Evolutionary conservation across 2,888 invertebrate genomes (phyloP).

Genomic region (Callosobruchus maculatus): DNA sequence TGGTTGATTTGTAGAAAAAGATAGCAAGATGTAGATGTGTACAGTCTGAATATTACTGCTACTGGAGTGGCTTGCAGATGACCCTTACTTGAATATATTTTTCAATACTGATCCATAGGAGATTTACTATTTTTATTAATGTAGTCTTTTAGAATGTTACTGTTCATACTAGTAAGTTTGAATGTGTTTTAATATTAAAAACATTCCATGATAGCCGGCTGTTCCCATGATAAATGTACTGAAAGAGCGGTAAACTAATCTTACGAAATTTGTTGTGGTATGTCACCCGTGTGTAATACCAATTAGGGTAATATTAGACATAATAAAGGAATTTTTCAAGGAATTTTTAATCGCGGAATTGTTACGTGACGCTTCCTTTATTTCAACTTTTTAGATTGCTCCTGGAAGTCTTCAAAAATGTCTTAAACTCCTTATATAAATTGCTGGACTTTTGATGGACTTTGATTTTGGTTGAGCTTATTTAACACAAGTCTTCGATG

Average conservation of each 20-base stretch:
- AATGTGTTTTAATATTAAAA: constrained; percentile 1
- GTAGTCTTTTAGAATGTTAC: neutral
- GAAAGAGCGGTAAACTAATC: constrained; percentile 18
- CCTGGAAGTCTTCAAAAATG: neutral
- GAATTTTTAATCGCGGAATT: constrained; percentile 22
- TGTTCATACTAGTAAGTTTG: neutral
- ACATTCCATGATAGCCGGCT: constrained; percentile 23
- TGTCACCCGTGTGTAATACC: constrained; percentile 16
- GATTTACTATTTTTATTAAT: neutral
- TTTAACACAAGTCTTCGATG: too few relatives aligned
- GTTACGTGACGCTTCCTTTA: constrained; percentile 21
- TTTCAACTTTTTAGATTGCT: neutral
- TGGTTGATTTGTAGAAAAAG: too few relatives aligned
- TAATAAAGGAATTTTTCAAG: constrained; percentile 14
- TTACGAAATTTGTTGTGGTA: constrained; percentile 6
- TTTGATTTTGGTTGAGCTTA: too few relatives aligned
- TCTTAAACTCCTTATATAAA: neutral
- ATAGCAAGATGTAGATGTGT: too few relatives aligned
- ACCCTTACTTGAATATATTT: neutral
- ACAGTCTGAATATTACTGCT: too few relatives aligned
- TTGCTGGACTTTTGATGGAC: neutral
- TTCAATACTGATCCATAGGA: too few relatives aligned
- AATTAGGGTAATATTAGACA: constrained; percentile 15
- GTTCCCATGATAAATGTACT: constrained; percentile 17
- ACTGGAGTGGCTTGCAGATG: neutral